Evolutionary conservation across 2,113 vertebrate genomes (phyloP).

Genomic region (Petrocephalus microphthalmus): DNA sequence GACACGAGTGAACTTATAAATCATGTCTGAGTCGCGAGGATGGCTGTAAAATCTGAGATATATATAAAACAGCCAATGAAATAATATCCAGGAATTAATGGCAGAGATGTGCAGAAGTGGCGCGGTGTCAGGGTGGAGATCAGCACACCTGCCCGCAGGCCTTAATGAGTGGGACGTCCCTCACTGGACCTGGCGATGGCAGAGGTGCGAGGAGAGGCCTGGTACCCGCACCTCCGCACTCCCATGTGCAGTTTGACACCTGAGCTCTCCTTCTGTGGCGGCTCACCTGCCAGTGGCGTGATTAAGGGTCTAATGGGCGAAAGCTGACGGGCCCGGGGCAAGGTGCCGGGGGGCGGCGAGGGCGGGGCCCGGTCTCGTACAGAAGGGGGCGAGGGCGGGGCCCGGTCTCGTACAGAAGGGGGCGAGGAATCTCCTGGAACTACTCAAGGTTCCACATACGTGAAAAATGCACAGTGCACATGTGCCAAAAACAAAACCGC

Average conservation of each 20-base stretch:
- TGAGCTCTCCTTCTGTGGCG: not conserved
- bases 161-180: not conserved
- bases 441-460: not conserved
- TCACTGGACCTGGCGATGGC: not conserved
- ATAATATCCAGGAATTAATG: not conserved
- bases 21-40: not conserved
- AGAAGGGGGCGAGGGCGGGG: not conserved
- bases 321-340: not conserved
- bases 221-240: not conserved
- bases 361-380: not conserved
- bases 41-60: not conserved
- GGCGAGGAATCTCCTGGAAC: not conserved
- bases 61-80: not conserved
- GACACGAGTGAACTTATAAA: not conserved
- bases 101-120: not conserved
- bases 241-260: not conserved
- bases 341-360: not conserved
- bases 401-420: too few relatives aligned
- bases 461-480: not conserved
- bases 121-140: not conserved
- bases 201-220: not conserved
- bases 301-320: not conserved
- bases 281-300: not conserved
- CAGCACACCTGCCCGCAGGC: not conserved
- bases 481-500: not conserved